Evolutionary conservation across 2,888 invertebrate species (phyloP).

Genomic region (Chaitophorus viminalis): DNA sequence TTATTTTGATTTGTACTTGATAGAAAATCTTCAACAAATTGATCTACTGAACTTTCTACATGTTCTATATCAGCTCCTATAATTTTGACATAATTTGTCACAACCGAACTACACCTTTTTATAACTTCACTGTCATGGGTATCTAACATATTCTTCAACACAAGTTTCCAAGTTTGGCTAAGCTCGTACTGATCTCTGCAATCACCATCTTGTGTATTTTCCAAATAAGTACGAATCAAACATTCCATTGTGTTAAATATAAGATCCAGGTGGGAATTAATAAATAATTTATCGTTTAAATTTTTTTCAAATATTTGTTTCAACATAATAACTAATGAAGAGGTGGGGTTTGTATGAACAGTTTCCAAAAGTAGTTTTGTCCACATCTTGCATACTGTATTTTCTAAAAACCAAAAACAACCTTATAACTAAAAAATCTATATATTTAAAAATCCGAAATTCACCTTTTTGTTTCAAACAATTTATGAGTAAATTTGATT

Average conservation of each 20-base stretch:
- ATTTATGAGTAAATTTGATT: constrained; percentile 39
- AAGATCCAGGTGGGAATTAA: constrained; percentile 27
- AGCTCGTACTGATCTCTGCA: constrained; percentile 41
- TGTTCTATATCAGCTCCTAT: constrained; percentile 14
- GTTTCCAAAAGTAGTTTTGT: constrained; percentile 45
- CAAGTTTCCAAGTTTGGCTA: constrained; percentile 46
- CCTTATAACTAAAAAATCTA: not conserved
- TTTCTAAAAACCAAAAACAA: constrained; percentile 32
- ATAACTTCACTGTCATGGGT: constrained; percentile 20
- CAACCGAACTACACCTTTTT: constrained; percentile 43
- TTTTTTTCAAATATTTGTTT: constrained; percentile 60
- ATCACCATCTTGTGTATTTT: constrained; percentile 42
- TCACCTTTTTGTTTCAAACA: constrained; percentile 47
- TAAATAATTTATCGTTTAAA: constrained; percentile 40
- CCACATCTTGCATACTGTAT: constrained; percentile 44
- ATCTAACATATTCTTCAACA: constrained; percentile 45
- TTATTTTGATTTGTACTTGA: constrained; percentile 12
- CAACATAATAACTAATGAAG: constrained; percentile 36
- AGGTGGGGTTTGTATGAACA: constrained; percentile 42
- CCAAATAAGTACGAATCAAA: constrained; percentile 42
- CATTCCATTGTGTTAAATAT: constrained; percentile 53
- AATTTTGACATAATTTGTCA: constrained; percentile 36
- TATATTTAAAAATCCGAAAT: not conserved
- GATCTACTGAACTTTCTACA: constrained; percentile 54
- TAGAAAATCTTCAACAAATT: constrained; percentile 48